phyloP scores from a whole-genome alignment of 2,113 vertebrate species.

The Ctenomys sociabilis region DNA sequence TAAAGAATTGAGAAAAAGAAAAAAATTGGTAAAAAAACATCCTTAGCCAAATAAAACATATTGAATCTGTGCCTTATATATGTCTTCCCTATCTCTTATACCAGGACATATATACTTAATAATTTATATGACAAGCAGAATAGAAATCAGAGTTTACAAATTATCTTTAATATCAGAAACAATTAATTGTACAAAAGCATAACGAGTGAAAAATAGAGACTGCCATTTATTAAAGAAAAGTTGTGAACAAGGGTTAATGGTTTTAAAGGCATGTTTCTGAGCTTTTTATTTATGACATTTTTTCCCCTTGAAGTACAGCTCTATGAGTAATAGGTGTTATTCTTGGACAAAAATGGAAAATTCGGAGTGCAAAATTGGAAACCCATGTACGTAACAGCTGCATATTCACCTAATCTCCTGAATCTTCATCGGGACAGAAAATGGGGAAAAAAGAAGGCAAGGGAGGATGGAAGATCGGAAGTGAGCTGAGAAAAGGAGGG shows the following conservation, averaged over 20 bases:
- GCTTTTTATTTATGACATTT: not conserved
- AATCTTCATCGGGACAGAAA: not conserved
- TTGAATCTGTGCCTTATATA: not conserved
- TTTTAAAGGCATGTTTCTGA: not conserved
- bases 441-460: not conserved
- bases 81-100: not conserved
- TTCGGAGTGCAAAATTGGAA: no score
- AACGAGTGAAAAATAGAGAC: not conserved
- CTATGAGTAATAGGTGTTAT: not conserved
- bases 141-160: not conserved
- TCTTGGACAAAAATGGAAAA: not conserved
- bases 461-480: no score
- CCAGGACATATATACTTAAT: not conserved
- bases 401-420: not conserved
- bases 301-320: not conserved
- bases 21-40: not conserved
- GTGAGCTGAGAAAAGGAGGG: not conserved
- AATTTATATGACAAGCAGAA: not conserved
- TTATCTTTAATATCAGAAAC: not conserved
- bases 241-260: not conserved
- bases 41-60: not conserved
- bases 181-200: no score
- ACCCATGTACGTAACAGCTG: not conserved
- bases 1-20: not conserved
- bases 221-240: not conserved